phyloP scores from a whole-genome alignment of 2,888 invertebrate genomes.

The Odontocolon sp. region DNA sequence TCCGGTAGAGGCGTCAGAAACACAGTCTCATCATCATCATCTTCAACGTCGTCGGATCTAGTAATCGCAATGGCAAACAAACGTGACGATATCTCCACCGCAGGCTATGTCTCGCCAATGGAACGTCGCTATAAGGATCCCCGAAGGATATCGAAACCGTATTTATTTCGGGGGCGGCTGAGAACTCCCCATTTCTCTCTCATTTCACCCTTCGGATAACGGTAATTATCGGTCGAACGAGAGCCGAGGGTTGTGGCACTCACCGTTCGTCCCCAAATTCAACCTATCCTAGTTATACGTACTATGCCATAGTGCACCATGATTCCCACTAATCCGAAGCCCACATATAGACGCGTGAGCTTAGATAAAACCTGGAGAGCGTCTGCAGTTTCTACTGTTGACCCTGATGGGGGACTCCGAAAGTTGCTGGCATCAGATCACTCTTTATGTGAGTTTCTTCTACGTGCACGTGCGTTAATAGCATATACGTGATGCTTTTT shows the following conservation, averaged over 20 bases:
- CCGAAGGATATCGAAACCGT: constrained; percentile 41
- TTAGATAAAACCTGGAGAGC: constrained; percentile 59
- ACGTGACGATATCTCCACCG: constrained; percentile 54
- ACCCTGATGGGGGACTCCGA: constrained; percentile 15
- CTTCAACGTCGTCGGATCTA: constrained; percentile 53
- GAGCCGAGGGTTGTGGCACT: constrained; percentile 63
- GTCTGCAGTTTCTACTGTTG: constrained; percentile 7
- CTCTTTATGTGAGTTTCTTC: constrained; percentile 35
- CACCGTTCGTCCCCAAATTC: constrained; percentile 43
- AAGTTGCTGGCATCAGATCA: constrained; percentile 40
- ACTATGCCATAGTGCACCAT: constrained; percentile 26
- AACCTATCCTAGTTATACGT: constrained; percentile 35
- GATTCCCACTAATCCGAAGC: constrained; percentile 69
- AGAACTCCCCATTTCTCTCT: constrained; percentile 1
- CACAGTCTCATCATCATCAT: constrained; percentile 35
- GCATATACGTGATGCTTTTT: constrained; percentile 46
- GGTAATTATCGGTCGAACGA: constrained; percentile 70
- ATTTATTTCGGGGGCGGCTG: constrained; percentile 58
- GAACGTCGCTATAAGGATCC: constrained; percentile 42
- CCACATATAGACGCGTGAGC: constrained; percentile 60
- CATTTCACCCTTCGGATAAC: constrained; percentile 62
- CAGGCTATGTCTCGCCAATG: constrained; percentile 37
- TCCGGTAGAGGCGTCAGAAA: constrained; percentile 30
- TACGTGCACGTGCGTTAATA: constrained; percentile 51
- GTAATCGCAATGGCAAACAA: constrained; percentile 66